These are phyloP conservation scores for Gobius niger DNA, from an alignment of 2,113 vertebrate species.

Conservation along the genomic window DNA sequence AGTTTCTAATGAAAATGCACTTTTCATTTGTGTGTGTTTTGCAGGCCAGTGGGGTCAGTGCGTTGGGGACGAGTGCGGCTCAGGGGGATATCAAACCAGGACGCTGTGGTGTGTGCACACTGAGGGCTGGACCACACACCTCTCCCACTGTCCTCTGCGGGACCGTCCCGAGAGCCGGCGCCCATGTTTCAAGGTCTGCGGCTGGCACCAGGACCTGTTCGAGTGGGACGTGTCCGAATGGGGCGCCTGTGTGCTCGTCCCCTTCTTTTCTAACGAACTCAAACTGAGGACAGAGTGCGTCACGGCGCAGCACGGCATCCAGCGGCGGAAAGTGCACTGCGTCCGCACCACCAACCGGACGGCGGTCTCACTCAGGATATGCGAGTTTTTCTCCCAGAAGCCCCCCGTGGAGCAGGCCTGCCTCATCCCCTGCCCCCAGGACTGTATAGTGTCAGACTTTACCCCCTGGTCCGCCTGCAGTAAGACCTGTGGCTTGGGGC, in stretches of 20 bases:
- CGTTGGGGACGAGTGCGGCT: slow-evolving; percentile 86
- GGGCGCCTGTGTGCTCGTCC: slow-evolving; percentile 80
- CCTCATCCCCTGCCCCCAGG: slow-evolving; percentile 91
- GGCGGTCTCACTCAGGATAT: slow-evolving; percentile 79
- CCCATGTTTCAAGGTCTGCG: slow-evolving; percentile 91
- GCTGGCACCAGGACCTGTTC: slow-evolving; percentile 93
- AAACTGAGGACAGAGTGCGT: slow-evolving; percentile 75
- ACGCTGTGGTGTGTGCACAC: slow-evolving; percentile 90
- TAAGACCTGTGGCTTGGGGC: slow-evolving; percentile 72
- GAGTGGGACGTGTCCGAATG: slow-evolving; percentile 90
- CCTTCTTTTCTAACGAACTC: slow-evolving; percentile 66
- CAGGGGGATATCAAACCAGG: slow-evolving; percentile 83
- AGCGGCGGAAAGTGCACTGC: slow-evolving; percentile 83
- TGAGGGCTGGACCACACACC: slow-evolving; percentile 90
- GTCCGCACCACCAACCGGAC: slow-evolving; percentile 85
- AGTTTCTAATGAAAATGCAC: slow-evolving; percentile 45
- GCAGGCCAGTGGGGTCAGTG: slow-evolving; percentile 95
- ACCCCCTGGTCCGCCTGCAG: slow-evolving; percentile 87
- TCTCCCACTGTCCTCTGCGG: slow-evolving; percentile 82
- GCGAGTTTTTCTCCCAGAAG: slow-evolving; percentile 85
- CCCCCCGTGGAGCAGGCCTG: slow-evolving; percentile 88
- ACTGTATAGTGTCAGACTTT: slow-evolving; percentile 90
- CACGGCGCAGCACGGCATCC: slow-evolving; percentile 92
- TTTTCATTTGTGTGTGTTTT: slow-evolving; percentile 33
- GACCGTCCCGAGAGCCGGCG: slow-evolving; percentile 84